Conservation (phyloP, 2,113 vertebrate species). For the Telmatochromis sp. region DNA sequence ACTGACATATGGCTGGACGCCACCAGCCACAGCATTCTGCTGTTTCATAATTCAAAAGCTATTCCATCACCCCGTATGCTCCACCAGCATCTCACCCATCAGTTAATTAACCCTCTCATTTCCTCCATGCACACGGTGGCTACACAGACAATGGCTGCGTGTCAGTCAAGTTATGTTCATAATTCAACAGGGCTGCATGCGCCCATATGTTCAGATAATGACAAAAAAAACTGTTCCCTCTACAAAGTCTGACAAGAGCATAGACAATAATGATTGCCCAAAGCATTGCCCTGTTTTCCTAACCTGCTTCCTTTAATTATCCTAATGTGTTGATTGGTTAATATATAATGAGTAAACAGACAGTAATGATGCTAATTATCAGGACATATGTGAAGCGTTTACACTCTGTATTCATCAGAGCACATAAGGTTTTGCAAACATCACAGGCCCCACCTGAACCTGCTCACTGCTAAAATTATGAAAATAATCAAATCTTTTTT, state of each 20-base stretch:
- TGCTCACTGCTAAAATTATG: not conserved
- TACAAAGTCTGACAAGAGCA: not conserved
- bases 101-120: conserved; percentile 58
- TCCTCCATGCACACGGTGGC: not conserved
- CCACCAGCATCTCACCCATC: conserved; percentile 16
- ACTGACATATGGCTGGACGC: conserved; percentile 63
- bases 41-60: conserved; percentile 69
- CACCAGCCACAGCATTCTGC: conserved; percentile 61
- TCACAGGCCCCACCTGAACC: not conserved
- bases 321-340: conserved; percentile 24
- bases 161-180: conserved; percentile 28
- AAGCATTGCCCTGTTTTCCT: not conserved
- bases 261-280: not conserved
- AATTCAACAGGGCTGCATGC: conserved; percentile 18
- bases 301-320: conserved; percentile 40
- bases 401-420: not conserved
- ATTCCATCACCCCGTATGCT: conserved; percentile 58
- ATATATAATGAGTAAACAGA: conserved; percentile 33
- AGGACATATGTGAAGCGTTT: conserved; percentile 35
- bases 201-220: conserved; percentile 47
- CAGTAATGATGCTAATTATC: conserved; percentile 42
- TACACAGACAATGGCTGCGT: conserved; percentile 7
- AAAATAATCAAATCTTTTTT: conserved; percentile 5
- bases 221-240: not conserved
- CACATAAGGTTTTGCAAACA: conserved; percentile 1